Evolutionary conservation across 2,888 invertebrate genomes (phyloP), one percentile per base, ranked within the genome.

Genomic region (Temnothorax ravouxi): DNA sequence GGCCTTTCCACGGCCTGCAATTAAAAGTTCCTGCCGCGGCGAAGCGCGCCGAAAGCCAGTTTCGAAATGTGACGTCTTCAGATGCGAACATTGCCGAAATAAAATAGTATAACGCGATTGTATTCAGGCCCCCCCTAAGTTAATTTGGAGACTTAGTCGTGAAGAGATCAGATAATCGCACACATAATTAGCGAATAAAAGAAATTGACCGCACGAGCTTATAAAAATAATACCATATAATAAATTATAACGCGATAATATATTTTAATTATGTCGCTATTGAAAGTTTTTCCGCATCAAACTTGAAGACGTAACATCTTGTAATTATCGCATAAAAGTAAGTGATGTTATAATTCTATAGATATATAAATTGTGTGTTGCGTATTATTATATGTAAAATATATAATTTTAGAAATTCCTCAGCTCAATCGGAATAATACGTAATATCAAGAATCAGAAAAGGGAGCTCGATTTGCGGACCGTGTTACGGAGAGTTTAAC

Each of bases 1-100:
- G 91, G 90, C 85, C 88, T 90, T 93, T 91, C 90, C 91, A 88
- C 89, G 86, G 87, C 85, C 89, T 76, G 91, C 90, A 90, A 92
- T 92, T 91, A 92, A 91, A 90, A 88, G 89, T 91, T 90, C 87
- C 87, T 59, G 62, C 74, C 61, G 80, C 71, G 84, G 74, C 81
- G 80, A 69, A 34, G 75, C 75, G 84, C 84, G 69, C 44, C 76
- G 64, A 69, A 85, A 74, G 69, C 64, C 76, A 69, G 34, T 62
- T 83, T 75, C 41, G 52, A 18, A 44, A 62, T 13, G 21, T 34
- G 13, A 44, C n/a, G 47, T 64, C 64, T 13, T 38, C 11, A 15
- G 25, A 8, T 44, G 15, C 6, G 25, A 15, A 64, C 34, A 11
- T 34, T 38, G 18, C 44, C 34, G 34, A 62, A 75, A 44, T 8